These are phyloP conservation scores for Euzophera pinguis DNA, from an alignment of 2,888 invertebrate species.

Conservation along the genomic window DNA sequence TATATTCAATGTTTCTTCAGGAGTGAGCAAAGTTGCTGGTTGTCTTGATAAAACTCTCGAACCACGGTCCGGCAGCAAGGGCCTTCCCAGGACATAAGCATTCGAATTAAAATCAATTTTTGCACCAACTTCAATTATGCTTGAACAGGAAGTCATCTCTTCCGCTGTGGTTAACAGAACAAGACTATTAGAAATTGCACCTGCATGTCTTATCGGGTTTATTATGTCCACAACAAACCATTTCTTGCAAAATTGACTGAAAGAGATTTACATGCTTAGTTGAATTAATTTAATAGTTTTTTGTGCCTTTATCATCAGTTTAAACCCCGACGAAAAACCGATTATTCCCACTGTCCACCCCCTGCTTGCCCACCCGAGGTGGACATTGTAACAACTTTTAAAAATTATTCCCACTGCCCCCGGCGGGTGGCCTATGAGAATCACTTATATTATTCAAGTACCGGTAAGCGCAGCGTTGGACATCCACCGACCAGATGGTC, in stretches of 20 bases:
- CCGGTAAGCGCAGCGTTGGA: too few species aligned
- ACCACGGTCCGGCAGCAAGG: slow-evolving; percentile 30
- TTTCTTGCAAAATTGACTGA: slow-evolving; percentile 61
- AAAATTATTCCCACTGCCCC: too few species aligned
- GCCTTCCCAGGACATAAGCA: slow-evolving; percentile 51
- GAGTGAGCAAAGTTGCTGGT: slow-evolving; percentile 33
- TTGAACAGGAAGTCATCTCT: slow-evolving; percentile 46
- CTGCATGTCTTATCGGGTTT: slow-evolving; percentile 46
- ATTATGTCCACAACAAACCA: slow-evolving; percentile 50
- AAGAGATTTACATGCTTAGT: slow-evolving; percentile 22
- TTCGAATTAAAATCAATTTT: slow-evolving; percentile 28
- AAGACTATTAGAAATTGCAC: slow-evolving; percentile 44
- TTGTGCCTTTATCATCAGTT: neutral
- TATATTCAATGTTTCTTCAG: neutral
- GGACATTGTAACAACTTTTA: too few species aligned
- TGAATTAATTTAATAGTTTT: neutral
- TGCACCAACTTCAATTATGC: slow-evolving; percentile 38
- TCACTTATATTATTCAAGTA: too few species aligned
- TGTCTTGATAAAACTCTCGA: slow-evolving; percentile 47
- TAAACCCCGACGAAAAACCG: too few species aligned
- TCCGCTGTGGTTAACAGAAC: slow-evolving; percentile 51
- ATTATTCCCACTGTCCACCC: too few species aligned
- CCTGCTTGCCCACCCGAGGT: too few species aligned
- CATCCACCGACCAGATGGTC: too few species aligned
- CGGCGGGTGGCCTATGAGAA: too few species aligned